Conservation (phyloP, 30 jellyfish, hydroid and myxozoan species). For the Nemopilema nomurai region DNA sequence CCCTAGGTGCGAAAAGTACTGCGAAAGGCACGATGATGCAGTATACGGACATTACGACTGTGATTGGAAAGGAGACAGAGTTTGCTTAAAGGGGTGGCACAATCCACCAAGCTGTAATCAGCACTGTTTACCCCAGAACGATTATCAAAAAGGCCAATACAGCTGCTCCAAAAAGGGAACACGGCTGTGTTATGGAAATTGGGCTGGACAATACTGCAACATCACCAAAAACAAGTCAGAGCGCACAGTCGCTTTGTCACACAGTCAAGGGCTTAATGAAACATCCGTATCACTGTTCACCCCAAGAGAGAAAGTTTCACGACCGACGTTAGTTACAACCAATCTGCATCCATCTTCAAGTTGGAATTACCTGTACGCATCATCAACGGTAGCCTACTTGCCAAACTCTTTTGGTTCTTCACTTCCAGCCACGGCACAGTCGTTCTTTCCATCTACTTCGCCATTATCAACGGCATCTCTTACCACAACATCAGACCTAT, state of each 20-base stretch:
- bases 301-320: neutral
- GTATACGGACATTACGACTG: slow-evolving; percentile 50
- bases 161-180: slow-evolving; percentile 54
- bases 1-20: slow-evolving; percentile 15
- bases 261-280: neutral
- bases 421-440: no score
- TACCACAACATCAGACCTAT: no score
- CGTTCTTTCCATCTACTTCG: no score
- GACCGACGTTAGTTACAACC: no score
- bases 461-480: no score
- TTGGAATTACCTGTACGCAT: no score
- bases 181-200: slow-evolving; percentile 15
- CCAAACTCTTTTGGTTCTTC: no score
- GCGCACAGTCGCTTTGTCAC: neutral
- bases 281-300: neutral
- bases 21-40: slow-evolving; percentile 28
- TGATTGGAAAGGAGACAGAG: slow-evolving; percentile 23
- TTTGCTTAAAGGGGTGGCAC: slow-evolving; percentile 48
- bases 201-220: slow-evolving; percentile 2
- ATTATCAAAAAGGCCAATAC: slow-evolving; percentile 53
- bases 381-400: no score
- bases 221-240: neutral
- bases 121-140: slow-evolving; percentile 42
- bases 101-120: slow-evolving; percentile 26
- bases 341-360: no score